Conservation (phyloP, 2,888 invertebrate genomes). For the Leucozona laternaria region DNA sequence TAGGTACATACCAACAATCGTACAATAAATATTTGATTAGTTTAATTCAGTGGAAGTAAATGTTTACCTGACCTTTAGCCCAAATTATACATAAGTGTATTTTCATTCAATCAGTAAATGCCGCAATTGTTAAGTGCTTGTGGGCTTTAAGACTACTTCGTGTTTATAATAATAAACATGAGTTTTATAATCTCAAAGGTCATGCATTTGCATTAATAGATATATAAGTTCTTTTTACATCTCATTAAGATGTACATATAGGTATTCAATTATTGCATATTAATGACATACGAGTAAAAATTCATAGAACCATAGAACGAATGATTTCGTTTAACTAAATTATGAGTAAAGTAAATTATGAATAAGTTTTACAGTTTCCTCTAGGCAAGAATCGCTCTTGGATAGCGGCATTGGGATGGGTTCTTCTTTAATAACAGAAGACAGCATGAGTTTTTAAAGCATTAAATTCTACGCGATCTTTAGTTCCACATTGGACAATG, state of each 20-base stretch:
- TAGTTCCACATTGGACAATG: too few species aligned
- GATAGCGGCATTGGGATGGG: too few species aligned
- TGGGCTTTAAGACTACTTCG: neutral
- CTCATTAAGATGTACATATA: neutral
- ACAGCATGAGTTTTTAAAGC: too few species aligned
- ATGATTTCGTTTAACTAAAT: too few species aligned
- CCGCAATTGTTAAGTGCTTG: neutral
- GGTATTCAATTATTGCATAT: too few species aligned
- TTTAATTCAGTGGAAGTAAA: constrained; percentile 18
- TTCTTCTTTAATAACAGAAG: too few species aligned
- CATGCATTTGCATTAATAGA: neutral
- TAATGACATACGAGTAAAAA: too few species aligned
- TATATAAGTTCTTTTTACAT: neutral
- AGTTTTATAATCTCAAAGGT: neutral
- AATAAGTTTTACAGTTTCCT: too few species aligned
- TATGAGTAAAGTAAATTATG: too few species aligned
- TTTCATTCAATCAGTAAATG: constrained; percentile 8
- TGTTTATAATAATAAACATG: neutral
- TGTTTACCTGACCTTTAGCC: constrained; percentile 28
- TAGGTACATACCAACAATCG: neutral
- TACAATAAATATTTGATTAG: constrained; percentile 49
- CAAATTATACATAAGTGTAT: neutral
- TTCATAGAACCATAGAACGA: too few species aligned
- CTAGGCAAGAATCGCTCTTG: too few species aligned
- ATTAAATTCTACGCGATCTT: too few species aligned